phyloP scores from a whole-genome alignment of 2,888 invertebrate genomes.

The Nasonovia ribisnigri region DNA sequence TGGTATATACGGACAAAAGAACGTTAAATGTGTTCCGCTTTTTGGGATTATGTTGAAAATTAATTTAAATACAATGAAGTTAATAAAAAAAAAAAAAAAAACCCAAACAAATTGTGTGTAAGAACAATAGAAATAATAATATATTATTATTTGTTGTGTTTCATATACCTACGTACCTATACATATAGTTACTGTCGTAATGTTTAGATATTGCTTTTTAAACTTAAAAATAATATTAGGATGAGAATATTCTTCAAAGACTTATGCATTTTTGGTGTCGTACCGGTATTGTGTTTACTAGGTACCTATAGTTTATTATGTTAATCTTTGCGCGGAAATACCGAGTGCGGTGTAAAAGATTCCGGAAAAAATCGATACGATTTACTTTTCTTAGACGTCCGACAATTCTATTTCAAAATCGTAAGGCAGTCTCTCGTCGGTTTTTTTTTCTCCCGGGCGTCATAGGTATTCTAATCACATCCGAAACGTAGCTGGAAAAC shows the following conservation, averaged over 20 bases:
- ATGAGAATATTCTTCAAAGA: neutral
- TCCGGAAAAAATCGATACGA: neutral
- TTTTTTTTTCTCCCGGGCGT: neutral
- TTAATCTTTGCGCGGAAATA: neutral
- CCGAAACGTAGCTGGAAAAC: neutral
- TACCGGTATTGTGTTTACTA: too few species aligned
- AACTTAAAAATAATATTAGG: neutral
- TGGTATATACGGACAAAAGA: neutral
- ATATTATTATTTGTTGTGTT: conserved; percentile 8
- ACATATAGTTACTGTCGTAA: neutral
- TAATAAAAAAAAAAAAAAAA: neutral
- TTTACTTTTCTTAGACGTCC: neutral
- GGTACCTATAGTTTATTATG: neutral
- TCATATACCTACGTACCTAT: neutral
- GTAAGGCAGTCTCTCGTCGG: neutral
- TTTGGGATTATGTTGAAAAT: conserved; percentile 17
- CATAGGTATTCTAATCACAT: conserved; percentile 56
- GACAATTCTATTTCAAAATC: neutral
- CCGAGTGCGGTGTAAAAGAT: neutral
- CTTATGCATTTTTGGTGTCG: neutral
- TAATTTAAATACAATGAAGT: conserved; percentile 54
- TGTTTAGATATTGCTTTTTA: conserved; percentile 3
- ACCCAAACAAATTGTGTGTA: conserved; percentile 1
- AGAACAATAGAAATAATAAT: conserved; percentile 19
- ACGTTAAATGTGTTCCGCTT: conserved; percentile 13